These are phyloP conservation scores for Heliopora coerulea DNA, from an alignment of 92 coral and sea anemone species.

Conservation along the genomic window DNA sequence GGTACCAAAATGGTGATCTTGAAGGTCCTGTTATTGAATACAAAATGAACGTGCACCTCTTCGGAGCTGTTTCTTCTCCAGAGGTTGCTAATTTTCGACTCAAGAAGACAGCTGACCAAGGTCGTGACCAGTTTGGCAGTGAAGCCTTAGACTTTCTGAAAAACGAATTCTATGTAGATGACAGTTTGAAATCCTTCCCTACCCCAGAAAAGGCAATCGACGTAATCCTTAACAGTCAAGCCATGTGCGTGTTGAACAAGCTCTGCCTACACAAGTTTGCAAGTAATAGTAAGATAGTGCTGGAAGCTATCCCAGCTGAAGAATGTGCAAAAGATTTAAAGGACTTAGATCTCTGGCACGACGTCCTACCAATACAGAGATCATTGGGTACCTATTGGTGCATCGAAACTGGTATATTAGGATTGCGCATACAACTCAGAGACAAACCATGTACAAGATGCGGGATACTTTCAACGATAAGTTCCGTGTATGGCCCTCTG, in stretches of 20 bases:
- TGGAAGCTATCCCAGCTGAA: constrained; percentile 40
- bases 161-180: constrained; percentile 60
- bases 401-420: constrained; percentile 51
- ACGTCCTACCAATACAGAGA: constrained; percentile 50
- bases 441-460: constrained; percentile 62
- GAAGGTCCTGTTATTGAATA: constrained; percentile 44
- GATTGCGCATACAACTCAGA: constrained; percentile 48
- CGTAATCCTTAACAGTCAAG: constrained; percentile 34
- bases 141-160: constrained; percentile 52
- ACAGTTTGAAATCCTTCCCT: constrained; percentile 43
- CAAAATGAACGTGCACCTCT: constrained; percentile 61
- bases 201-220: constrained; percentile 40
- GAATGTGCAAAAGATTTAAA: constrained; percentile 55
- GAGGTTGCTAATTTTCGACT: constrained; percentile 60
- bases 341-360: constrained; percentile 57
- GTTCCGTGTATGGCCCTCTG: constrained; percentile 56
- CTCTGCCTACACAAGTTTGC: constrained; percentile 56
- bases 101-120: constrained; percentile 48
- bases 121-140: constrained; percentile 30
- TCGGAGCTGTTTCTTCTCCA: constrained; percentile 56
- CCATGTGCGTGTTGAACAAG: constrained; percentile 30
- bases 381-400: constrained; percentile 60
- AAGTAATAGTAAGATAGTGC: constrained; percentile 44
- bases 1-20: constrained; percentile 46
- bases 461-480: constrained; percentile 52